Conservation (phyloP, 2,888 invertebrate species). For the Dynastes tityus region DNA sequence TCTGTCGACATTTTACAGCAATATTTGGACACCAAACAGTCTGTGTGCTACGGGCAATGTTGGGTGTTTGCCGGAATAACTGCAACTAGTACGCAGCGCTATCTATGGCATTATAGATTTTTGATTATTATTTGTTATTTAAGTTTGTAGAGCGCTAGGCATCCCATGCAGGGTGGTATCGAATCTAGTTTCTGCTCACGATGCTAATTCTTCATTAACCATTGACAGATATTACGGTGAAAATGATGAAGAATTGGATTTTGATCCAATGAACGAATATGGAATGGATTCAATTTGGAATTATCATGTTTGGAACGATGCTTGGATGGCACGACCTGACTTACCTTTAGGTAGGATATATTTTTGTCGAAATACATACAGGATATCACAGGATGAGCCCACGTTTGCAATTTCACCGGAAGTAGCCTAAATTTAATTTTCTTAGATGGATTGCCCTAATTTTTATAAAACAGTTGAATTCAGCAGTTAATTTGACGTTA, state of each 20-base stretch:
- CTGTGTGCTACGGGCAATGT: conserved; percentile 88
- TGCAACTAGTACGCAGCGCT: conserved; percentile 77
- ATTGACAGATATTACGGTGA: conserved; percentile 85
- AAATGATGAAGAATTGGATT: conserved; percentile 78
- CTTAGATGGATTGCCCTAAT: no score
- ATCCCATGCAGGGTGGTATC: conserved; percentile 87
- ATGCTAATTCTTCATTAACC: conserved; percentile 84
- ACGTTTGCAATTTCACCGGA: no score
- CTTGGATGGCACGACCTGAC: conserved; percentile 89
- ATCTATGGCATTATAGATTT: not conserved
- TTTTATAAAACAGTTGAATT: no score
- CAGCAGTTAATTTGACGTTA: no score
- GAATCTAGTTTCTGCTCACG: conserved; percentile 89
- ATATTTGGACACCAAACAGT: conserved; percentile 76
- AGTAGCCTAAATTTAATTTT: no score
- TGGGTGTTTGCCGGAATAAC: conserved; percentile 91
- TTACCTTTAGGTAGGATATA: conserved; percentile 74
- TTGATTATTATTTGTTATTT: conserved; percentile 3
- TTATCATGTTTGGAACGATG: conserved; percentile 92
- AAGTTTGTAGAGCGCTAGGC: conserved; percentile 86
- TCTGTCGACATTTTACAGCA: conserved; percentile 84
- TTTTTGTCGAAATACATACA: no score
- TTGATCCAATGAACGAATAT: conserved; percentile 78
- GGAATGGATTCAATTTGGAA: conserved; percentile 89
- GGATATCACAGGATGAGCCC: no score